A percentile compares a stretch with the other conserved stretches of the same genome.
These are phyloP conservation scores for Mongoloraphidia duomilia DNA, from an alignment of 2,888 invertebrate genomes.

Conservation along the genomic window DNA sequence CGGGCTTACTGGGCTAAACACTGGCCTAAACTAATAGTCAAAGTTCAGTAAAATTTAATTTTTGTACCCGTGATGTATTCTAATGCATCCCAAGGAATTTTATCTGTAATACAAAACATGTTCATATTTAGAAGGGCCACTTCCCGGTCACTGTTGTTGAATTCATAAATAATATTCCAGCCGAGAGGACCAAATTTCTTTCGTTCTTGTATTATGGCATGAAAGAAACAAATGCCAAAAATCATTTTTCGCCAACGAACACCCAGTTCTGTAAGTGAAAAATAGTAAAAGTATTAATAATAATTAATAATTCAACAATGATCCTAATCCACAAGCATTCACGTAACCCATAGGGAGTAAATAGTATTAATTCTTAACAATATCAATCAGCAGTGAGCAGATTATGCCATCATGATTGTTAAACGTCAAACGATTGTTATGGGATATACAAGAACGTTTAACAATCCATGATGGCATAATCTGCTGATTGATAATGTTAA, in stretches of 20 bases:
- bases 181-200: conserved; percentile 84
- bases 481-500: too few species aligned
- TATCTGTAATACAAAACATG: conserved; percentile 54
- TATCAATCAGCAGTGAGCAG: conserved; percentile 3
- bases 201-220: conserved; percentile 83
- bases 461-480: too few species aligned
- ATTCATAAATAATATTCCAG: conserved; percentile 89
- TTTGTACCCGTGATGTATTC: conserved; percentile 65
- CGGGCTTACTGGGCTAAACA: too few species aligned
- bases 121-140: conserved; percentile 76
- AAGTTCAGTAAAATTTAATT: neutral
- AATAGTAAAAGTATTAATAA: too few species aligned
- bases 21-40: too few species aligned
- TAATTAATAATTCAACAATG: too few species aligned
- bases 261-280: conserved; percentile 35
- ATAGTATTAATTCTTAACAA: conserved; percentile 1
- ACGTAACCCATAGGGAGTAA: too few species aligned
- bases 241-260: conserved; percentile 60
- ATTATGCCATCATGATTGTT: too few species aligned
- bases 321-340: too few species aligned
- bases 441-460: too few species aligned
- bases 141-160: conserved; percentile 83
- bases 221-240: conserved; percentile 81
- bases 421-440: too few species aligned
- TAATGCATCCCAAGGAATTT: conserved; percentile 81